Base-by-base conservation (phyloP, 1,140 invertebrate genomes). In the Ceratosolen solmsi region DNA sequence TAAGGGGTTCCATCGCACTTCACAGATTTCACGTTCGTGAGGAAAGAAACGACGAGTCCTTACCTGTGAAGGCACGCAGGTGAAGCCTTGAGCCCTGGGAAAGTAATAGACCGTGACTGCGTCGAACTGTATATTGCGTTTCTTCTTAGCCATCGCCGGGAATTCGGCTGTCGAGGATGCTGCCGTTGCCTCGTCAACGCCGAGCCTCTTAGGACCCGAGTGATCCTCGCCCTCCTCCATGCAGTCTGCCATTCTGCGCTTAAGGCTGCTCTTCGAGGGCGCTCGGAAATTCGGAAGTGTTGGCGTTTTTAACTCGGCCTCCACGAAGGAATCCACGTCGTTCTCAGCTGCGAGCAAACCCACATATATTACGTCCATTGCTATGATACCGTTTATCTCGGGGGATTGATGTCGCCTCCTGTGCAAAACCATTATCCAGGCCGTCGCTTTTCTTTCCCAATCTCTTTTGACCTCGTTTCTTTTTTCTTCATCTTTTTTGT, bases 31-130 rank as follows among this genome's bases (percentile, higher is more conserved):
- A n/a, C n/a, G n/a, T n/a, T n/a, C n/a, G n/a, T n/a, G n/a, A n/a
- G n/a, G n/a, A n/a, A 56, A 56, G 4, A 25, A 56, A 56, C 20
- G 20, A 54, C 9, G 17, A 20, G 9, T 70, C n/a, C 20, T 87
- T 88, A 94, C 93, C 92, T 98, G 96, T 73, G 97, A 98, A 76
- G 98, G 98, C 74, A 99, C 97, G 93, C 98, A 99, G 22, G 97
- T 97, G 91, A 99, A 99, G n/a, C 98, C 98, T 93, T 99, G 98
- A 63, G 96, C 94, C 88, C 98, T 92, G 0, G 96, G 96, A 90
- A 99, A 99, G 92, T 99, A 99, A 91, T 95, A 99, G 1, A 99
- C 97, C 36, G 97, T 98, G 0, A 99, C 98, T 84, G 95, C 95
- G 85, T 97, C 95, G 90, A 99, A 99, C 72, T 95, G 95, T 82